Base-by-base conservation (phyloP, 2,113 vertebrate genomes). In the Scopus umbretta region DNA sequence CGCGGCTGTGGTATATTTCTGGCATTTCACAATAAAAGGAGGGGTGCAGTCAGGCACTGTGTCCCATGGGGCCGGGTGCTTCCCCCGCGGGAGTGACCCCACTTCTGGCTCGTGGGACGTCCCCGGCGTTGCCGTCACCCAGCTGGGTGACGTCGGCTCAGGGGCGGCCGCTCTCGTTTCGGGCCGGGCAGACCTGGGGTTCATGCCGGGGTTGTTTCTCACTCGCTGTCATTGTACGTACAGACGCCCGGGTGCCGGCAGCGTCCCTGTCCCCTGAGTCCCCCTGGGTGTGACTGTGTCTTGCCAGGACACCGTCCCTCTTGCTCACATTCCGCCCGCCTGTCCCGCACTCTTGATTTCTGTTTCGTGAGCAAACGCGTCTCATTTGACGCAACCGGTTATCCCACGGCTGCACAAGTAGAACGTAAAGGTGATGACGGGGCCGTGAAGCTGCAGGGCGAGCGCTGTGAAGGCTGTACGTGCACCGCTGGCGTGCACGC, bases 201-300 rank as follows among this genome's bases (percentile, higher is more conserved):
- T 36, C 3, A 0, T 14, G 56, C n/a, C 18, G 53, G 20, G 42
- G 9, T 47, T 34, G 7, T 38, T 66, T 30, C 38, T 36, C 26
- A 2, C 26, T 36, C 0, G 1, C 12, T 42, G 49, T 8, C 45
- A 11, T n/a, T 4, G 29, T 29, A 13, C 47, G 55, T 26, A 3
- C 45, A 29, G 80, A 8, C 8, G 0, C 16, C 13, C 1, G 40
- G 23, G 23, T 1, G 2, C 2, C 1, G n/a, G 71, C 4, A 1
- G 13, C 5, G 34, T 30, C 58, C 63, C n/a, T 2, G 13, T 29
- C 58, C 52, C 22, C 20, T 12, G 16, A 3, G 2, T 29, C 9
- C 22, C 32, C 9, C 12, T 1, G 1, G 59, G 43, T 82, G 70
- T 61, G 62, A 40, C 40, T 3, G 5, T 22, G 13, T 22, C 88